Percentiles rank a stretch among this genome's conserved stretches.
These are phyloP conservation scores for Meandrina meandrites DNA, from an alignment of 92 coral and sea anemone genomes.

Conservation along the genomic window DNA sequence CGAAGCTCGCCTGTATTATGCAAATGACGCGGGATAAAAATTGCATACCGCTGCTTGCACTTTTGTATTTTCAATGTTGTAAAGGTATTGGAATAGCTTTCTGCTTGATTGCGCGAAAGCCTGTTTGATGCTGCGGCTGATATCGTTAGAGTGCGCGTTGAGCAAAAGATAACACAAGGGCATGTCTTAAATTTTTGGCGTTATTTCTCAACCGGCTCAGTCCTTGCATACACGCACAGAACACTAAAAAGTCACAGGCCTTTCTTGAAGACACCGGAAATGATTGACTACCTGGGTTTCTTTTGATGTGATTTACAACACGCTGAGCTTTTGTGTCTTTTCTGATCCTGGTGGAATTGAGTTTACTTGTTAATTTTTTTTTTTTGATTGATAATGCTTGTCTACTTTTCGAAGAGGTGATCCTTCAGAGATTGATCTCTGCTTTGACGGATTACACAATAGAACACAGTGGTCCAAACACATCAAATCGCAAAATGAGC, in stretches of 20 bases:
- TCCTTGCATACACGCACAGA: neutral
- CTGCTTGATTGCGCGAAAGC: constrained; percentile 29
- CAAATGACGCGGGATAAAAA: constrained; percentile 16
- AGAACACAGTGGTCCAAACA: constrained; percentile 5
- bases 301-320: constrained; percentile 19
- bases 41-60: constrained; percentile 20
- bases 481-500: neutral
- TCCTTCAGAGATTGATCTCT: constrained; percentile 7
- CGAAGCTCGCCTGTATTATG: neutral
- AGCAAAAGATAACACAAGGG: constrained; percentile 21
- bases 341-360: constrained; percentile 7
- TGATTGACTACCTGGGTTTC: constrained; percentile 17
- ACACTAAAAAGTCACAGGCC: neutral
- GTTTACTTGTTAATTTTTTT: constrained; percentile 14
- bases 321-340: constrained; percentile 3
- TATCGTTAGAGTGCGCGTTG: constrained; percentile 18
- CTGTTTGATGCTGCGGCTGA: constrained; percentile 21
- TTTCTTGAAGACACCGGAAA: constrained; percentile 38
- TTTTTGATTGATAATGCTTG: constrained; percentile 32
- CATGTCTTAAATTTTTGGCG: constrained; percentile 32
- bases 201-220: neutral
- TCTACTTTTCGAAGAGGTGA: constrained; percentile 10
- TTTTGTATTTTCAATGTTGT: constrained; percentile 15
- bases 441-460: constrained; percentile 20
- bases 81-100: constrained; percentile 30